Evolutionary conservation across 1,140 invertebrate genomes (phyloP), one percentile per base, ranked within the genome.

Genomic region (Wiebesia pumilae): DNA sequence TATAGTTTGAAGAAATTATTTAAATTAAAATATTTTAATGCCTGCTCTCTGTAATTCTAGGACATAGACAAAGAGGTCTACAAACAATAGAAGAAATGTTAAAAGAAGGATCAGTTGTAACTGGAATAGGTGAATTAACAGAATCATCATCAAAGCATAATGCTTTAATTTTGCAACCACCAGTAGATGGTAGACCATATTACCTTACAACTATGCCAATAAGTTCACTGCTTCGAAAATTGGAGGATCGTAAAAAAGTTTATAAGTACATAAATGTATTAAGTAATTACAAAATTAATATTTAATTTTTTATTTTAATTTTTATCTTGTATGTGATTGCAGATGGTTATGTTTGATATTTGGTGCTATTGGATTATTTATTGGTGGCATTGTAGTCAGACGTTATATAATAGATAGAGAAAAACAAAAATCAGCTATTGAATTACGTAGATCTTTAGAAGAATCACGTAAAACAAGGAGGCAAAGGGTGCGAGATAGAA

Each of bases 21-120:
- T 47, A 33, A 51, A 16, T 51, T n/a, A 40, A 38, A 79, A 69
- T 80, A 75, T n/a, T 54, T 78, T 4, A 27, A 62, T 62, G 2
- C 3, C 24, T 62, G n/a, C n/a, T n/a, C n/a, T n/a, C n/a, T n/a
- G n/a, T n/a, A n/a, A 27, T 16, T 87, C 79, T 67, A 93, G 94
- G 94, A 43, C 94, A 97, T 16, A 93, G 96, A 10, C 96, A 97
- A 91, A 94, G 96, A 88, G 97, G 97, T 0, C 91, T 97, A 33
- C 97, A 97, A 91, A 96, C 96, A 0, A 97, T 96, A 30, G 97
- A 97, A 92, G 96, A 97, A 93, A 96, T 97, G 94, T 92, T 97
- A 4, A 94, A 96, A 14, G 96, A 96, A 91, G 96, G 96, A 62
- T 95, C 96, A 69, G 94, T 96, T 80, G 95, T 97, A 7, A 97